Base-by-base conservation (phyloP, 2,888 invertebrate species). In the Nesidiocoris tenuis region DNA sequence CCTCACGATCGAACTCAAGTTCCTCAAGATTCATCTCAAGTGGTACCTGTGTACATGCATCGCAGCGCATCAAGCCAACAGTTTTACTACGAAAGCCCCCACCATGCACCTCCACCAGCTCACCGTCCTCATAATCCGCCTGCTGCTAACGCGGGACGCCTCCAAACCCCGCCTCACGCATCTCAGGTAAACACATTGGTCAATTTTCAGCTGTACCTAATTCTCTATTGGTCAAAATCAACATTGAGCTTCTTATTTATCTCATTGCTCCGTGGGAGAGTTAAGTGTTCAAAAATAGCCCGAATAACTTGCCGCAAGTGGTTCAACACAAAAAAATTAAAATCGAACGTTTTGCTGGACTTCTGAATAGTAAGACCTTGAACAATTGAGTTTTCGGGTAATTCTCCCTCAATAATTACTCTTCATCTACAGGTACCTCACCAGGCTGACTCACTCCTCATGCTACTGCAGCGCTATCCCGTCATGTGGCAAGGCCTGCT, bases 401-500 rank as follows among this genome's bases (percentile, higher is more conserved):
- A n/a, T n/a, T n/a, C n/a, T n/a, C n/a, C n/a, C n/a, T n/a, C n/a
- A n/a, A n/a, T n/a, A n/a, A n/a, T n/a, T n/a, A n/a, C n/a, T n/a
- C n/a, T n/a, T 39, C 12, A 12, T 39, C 12, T 39, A 39, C 39
- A 39, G 39, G 91, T 91, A 80, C 91, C 93, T 80, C 90, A 91
- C 75, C 93, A 93, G 83, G 92, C 91, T 3, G 94, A 94, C 84
- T 91, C 92, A 74, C 85, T 94, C 80, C 88, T 93, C 80, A 92
- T 91, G 87, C 84, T 95, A 72, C 86, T 95, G 1, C 89, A 96
- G 90, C 90, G 94, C 76, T 96, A 96, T 85, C 97, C 97, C 9
- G 92, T 96, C 63, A 94, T 97, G 92, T 98, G 98, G 98, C 96
- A 97, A 85, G 96, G 98, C 0, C 85, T 95, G 77, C 85, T 98